Evolutionary conservation across 2,888 invertebrate species (phyloP).

Genomic region (Baccha elongata): DNA sequence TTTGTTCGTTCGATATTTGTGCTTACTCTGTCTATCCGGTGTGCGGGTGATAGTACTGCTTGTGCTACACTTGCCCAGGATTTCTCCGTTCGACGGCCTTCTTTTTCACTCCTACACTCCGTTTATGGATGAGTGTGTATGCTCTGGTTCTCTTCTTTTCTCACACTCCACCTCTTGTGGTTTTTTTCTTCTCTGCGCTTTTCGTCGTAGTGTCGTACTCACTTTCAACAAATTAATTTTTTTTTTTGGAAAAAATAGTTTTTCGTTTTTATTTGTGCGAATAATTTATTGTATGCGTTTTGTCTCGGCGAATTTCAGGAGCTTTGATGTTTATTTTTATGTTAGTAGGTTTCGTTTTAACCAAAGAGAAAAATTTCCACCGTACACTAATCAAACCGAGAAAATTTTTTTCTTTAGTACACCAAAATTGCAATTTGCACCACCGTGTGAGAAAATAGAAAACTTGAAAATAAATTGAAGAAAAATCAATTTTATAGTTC

Average conservation of each 20-base stretch:
- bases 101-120: conserved; percentile 35
- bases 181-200: conserved; percentile 56
- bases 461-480: conserved; percentile 75
- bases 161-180: conserved; percentile 64
- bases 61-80: conserved; percentile 45
- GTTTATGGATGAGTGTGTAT: conserved; percentile 57
- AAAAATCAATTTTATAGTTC: conserved; percentile 64
- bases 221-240: conserved; percentile 71
- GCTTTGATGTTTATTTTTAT: conserved; percentile 49
- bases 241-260: conserved; percentile 49
- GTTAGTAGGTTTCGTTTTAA: conserved; percentile 74
- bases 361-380: conserved; percentile 69
- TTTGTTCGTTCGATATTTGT: conserved; percentile 74
- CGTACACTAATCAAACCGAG: conserved; percentile 69
- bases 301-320: conserved; percentile 25
- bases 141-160: conserved; percentile 61
- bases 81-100: conserved; percentile 34
- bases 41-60: conserved; percentile 36
- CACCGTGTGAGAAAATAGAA: conserved; percentile 76
- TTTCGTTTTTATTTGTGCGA: conserved; percentile 58
- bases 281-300: conserved; percentile 54
- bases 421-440: conserved; percentile 82
- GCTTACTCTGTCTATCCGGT: conserved; percentile 73
- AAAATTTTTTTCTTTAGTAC: conserved; percentile 79
- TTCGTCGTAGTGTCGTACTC: conserved; percentile 51